Evolutionary conservation across 2,113 vertebrate species (phyloP).

Genomic region (Stictonetta naevosa): DNA sequence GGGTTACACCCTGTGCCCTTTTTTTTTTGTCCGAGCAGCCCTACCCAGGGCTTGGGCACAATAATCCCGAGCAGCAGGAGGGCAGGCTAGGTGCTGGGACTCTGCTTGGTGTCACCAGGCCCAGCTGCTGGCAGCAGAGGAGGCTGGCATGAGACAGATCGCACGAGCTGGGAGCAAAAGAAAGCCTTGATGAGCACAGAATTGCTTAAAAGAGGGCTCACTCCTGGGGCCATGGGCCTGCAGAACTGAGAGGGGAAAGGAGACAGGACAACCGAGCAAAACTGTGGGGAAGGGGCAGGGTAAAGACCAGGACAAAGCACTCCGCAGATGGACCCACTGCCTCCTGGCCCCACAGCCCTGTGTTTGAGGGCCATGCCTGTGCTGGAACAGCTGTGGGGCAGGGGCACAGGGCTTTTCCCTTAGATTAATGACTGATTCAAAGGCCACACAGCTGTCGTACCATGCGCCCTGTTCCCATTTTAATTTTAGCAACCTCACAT

Average conservation of each 20-base stretch:
- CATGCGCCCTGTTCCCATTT: neutral
- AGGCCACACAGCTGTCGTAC: slow-evolving; percentile 46
- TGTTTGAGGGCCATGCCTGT: neutral
- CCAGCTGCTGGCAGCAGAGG: neutral
- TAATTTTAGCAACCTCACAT: slow-evolving; percentile 61
- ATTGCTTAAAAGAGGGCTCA: neutral
- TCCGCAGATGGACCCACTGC: neutral
- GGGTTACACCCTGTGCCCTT: neutral
- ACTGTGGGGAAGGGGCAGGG: neutral
- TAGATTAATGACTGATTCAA: slow-evolving; percentile 19
- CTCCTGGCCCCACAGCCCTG: rapidly evolving
- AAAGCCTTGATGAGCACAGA: neutral
- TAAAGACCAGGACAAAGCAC: neutral
- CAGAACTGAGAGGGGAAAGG: neutral
- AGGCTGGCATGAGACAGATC: neutral
- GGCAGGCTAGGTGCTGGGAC: neutral
- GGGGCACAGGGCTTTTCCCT: neutral
- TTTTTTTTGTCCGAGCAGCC: neutral
- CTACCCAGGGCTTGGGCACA: neutral
- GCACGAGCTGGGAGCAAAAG: neutral
- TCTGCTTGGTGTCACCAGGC: neutral
- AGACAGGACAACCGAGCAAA: neutral
- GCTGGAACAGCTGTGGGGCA: neutral
- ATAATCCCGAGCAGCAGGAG: neutral
- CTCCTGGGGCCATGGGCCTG: neutral